Percentiles rank a stretch among this genome's conserved stretches.
Evolutionary conservation across 2,888 invertebrate species (phyloP).

Genomic region (Heliconius cydno): DNA sequence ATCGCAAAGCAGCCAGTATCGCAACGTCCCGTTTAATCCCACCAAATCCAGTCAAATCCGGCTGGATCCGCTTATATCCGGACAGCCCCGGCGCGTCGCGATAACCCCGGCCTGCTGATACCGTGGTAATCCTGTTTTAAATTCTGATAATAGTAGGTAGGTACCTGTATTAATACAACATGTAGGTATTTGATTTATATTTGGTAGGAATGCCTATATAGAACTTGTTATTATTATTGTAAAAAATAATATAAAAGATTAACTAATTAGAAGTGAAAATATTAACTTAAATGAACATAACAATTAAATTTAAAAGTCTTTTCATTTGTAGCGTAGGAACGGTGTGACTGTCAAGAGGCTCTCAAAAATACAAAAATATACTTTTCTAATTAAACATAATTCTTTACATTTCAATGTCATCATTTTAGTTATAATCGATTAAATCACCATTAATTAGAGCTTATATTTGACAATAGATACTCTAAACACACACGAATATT

Average conservation of each 20-base stretch:
- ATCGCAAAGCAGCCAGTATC: slow-evolving; percentile 71
- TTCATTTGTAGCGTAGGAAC: background rate
- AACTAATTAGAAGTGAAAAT: too few species aligned
- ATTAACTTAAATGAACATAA: too few species aligned
- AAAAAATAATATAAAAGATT: too few species aligned
- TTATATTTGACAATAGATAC: background rate
- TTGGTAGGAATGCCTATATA: background rate
- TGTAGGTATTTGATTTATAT: slow-evolving; percentile 45
- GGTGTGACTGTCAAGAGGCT: background rate
- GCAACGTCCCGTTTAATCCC: slow-evolving; percentile 57
- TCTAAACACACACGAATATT: background rate
- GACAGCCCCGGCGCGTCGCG: slow-evolving; percentile 59
- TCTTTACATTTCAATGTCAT: background rate
- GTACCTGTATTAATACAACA: slow-evolving; percentile 66
- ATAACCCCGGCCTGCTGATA: slow-evolving; percentile 62
- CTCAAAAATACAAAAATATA: background rate
- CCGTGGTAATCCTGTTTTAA: slow-evolving; percentile 81
- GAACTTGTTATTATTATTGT: too few species aligned
- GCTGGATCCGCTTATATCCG: slow-evolving; percentile 68
- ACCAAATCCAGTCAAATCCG: slow-evolving; percentile 72
- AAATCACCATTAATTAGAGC: background rate
- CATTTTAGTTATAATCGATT: background rate
- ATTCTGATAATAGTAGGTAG: slow-evolving; percentile 71
- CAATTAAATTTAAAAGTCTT: background rate
- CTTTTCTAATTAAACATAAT: background rate